phyloP scores from a whole-genome alignment of 2,797 vertebrate species.

The Prionace glauca region DNA sequence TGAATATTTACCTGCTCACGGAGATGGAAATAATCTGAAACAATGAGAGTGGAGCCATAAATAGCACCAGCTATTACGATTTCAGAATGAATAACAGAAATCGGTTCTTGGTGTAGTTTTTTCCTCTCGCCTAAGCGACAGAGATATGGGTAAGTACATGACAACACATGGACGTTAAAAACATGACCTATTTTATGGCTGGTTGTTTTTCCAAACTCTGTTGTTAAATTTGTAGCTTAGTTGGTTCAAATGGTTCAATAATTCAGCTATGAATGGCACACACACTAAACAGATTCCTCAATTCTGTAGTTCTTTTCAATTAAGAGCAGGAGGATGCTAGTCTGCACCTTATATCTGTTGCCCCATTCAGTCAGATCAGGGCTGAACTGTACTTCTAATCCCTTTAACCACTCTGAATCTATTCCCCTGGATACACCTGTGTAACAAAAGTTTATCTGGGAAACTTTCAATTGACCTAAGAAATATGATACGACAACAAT shows the following conservation, averaged over 20 bases:
- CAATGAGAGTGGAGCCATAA: background rate
- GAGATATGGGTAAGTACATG: background rate
- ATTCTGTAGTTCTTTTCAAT: background rate
- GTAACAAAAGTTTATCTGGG: background rate
- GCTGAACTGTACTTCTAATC: background rate
- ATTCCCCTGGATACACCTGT: background rate
- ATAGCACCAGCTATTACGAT: background rate
- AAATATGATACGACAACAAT: no score
- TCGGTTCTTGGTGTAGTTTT: background rate
- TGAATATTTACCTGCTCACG: background rate
- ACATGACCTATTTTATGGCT: background rate
- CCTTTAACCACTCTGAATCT: background rate
- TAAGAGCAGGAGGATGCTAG: background rate
- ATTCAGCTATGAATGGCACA: background rate
- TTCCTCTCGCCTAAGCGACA: background rate
- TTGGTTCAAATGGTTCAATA: background rate
- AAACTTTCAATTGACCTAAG: background rate
- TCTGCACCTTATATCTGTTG: background rate
- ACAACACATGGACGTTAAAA: background rate
- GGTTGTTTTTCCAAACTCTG: background rate
- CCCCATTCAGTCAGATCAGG: background rate
- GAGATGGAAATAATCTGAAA: slow-evolving; percentile 11
- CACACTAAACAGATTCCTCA: background rate
- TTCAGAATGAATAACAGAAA: background rate
- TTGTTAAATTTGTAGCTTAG: background rate